Base-by-base conservation (phyloP, 2,888 invertebrate species). In the Cryptophagus acutangulus region DNA sequence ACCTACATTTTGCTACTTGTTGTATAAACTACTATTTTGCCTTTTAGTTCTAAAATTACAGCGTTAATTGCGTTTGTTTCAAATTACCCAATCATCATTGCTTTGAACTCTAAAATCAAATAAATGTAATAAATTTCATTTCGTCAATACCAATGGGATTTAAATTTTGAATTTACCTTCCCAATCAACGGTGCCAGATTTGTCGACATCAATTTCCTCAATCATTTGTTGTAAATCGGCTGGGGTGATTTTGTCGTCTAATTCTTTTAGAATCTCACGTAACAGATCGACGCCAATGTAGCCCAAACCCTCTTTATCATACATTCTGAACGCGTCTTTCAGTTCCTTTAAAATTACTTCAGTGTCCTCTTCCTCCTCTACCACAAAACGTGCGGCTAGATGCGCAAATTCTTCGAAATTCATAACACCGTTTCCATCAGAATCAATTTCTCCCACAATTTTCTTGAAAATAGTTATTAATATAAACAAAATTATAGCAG, bases 111-210 rank as follows among this genome's bases (percentile, higher is more conserved):
- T 91, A 80, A 45, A 80, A 78, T 10, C 8, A 20, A 20, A 20
- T 20, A n/a, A 20, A 20, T 20, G 6, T n/a, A n/a, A 8, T 20
- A 20, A 20, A 20, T 8, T 8, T 20, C 6, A 20, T 20, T 20
- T 20, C 24, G 6, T 20, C 24, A 20, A 20, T 6, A 8, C n/a
- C 5, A 9, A 5, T 15, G n/a, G n/a, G n/a, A n/a, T n/a, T 16
- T 34, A 20, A 40, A 33, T 16, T 36, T 29, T 29, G n/a, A n/a
- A n/a, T 17, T 46, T 73, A 93, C 94, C 94, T 73, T 96, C 93
- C 75, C 94, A 96, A 71, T 96, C 96, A 41, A 96, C 92, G 15
- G 95, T 96, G 54, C 96, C 96, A 4, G 93, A 94, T 39, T 93
- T 93, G 66, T 95, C 95, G 54, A 89, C 82, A 66, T 92, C 91